Conservation (phyloP, 2,888 invertebrate species). For the Drosophila buzzatii region DNA sequence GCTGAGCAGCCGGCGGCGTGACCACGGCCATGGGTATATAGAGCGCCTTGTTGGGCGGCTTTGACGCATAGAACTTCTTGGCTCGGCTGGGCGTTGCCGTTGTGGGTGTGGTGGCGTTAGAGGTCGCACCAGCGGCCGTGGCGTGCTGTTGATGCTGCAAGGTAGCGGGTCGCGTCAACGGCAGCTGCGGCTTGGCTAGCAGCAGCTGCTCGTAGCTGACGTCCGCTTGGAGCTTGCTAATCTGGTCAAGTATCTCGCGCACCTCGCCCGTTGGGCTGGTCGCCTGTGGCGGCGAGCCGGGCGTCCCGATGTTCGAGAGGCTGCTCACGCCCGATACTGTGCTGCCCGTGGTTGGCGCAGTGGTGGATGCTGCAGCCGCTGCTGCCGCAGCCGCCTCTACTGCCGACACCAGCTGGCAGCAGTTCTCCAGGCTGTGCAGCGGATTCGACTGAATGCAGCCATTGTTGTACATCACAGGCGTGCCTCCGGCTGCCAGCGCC, state of each 20-base stretch:
- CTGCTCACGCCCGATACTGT: slow-evolving; percentile 90
- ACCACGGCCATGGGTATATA: slow-evolving; percentile 88
- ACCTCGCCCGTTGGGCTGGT: slow-evolving; percentile 93
- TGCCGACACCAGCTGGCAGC: slow-evolving; percentile 76
- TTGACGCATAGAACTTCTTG: slow-evolving; percentile 85
- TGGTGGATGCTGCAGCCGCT: slow-evolving; percentile 3
- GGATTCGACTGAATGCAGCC: slow-evolving; percentile 80
- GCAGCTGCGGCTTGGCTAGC: slow-evolving; percentile 71
- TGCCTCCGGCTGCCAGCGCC: slow-evolving; percentile 62
- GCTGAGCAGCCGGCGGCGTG: slow-evolving; percentile 53
- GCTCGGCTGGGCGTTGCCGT: slow-evolving; percentile 70
- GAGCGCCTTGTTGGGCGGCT: slow-evolving; percentile 89
- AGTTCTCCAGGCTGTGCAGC: slow-evolving; percentile 83
- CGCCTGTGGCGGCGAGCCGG: slow-evolving; percentile 91
- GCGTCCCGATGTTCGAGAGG: slow-evolving; percentile 88
- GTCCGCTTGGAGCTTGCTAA: slow-evolving; percentile 87
- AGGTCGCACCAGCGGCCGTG: no score
- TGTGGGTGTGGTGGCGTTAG: slow-evolving; percentile 12
- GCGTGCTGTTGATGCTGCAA: slow-evolving; percentile 65
- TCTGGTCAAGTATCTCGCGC: slow-evolving; percentile 90
- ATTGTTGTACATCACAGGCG: slow-evolving; percentile 74
- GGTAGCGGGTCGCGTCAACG: slow-evolving; percentile 53
- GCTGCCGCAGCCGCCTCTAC: slow-evolving; percentile 10
- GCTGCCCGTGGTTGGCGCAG: slow-evolving; percentile 85
- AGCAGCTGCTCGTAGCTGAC: slow-evolving; percentile 85